Base-by-base conservation (phyloP, 2,888 invertebrate species). In the Polymixis flavicincta region DNA sequence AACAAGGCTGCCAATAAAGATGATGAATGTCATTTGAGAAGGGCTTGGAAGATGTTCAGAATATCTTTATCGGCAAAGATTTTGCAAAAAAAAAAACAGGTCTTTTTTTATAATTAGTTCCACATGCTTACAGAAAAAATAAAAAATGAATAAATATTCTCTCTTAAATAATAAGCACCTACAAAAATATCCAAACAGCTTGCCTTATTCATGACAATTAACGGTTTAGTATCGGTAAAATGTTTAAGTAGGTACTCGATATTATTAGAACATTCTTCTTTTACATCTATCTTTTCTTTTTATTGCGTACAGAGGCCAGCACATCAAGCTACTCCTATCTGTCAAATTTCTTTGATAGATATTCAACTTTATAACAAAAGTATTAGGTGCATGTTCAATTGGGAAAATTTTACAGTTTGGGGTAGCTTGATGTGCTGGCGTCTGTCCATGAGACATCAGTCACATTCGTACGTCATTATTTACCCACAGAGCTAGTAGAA, bases 401-500 rank as follows among this genome's bases (percentile, higher is more conserved):
- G n/a, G n/a, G n/a, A n/a, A n/a, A n/a, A n/a, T n/a, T n/a, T n/a
- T n/a, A 32, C 32, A 32, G 32, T 3, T 32, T 32, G 32, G 32
- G 32, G 32, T 32, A 32, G 32, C 32, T 32, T 32, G n/a, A n/a
- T n/a, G 32, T 32, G 32, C 32, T 32, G 4, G 32, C 32, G 32
- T 32, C 32, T 32, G 32, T 32, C 32, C 32, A 37, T 28, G 11
- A 59, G 59, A 11, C 2, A 1, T 0, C 3, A 50, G 11, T 14
- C 1, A 0, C 9, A 2, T 22, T 37, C 13, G 14, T n/a, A 0
- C 11, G 2, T 22, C 4, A 25, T 4, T 4, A 45, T 25, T 55
- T 78, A 65, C 65, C 60, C 80, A 25, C 11, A 25, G 3, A 28
- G 8, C 19, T 22, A 54, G 13, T 22, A 55, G 28, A 76, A 13